Evolutionary conservation across 1,140 invertebrate species (phyloP).

Genomic region (Bombus vancouverensis): DNA sequence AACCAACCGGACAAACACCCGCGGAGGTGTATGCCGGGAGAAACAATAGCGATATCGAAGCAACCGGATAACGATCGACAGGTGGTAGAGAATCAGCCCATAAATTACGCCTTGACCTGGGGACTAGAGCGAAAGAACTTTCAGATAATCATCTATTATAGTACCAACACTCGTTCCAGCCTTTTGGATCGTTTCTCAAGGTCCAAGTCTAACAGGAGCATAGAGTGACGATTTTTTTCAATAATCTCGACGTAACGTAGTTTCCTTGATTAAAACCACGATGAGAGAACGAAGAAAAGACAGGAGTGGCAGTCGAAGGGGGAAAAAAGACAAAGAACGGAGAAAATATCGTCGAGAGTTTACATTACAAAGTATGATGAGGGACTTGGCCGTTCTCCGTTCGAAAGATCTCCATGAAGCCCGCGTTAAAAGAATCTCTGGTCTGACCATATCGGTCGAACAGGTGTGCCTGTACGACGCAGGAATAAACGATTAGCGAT

Average conservation of each 20-base stretch:
- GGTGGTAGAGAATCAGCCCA: neutral
- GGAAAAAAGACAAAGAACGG: constrained; percentile 18
- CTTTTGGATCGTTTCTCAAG: too few relatives aligned
- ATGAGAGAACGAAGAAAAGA: constrained; percentile 23
- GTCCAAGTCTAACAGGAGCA: neutral
- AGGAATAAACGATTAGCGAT: constrained; percentile 67
- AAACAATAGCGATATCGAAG: constrained; percentile 24
- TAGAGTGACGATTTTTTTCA: neutral
- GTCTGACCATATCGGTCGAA: constrained; percentile 71
- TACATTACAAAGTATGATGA: constrained; percentile 69
- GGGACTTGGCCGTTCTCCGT: constrained; percentile 59
- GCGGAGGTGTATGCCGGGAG: neutral
- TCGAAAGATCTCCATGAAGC: constrained; percentile 70
- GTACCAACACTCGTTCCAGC: neutral
- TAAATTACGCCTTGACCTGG: neutral
- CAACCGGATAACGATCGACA: constrained; percentile 41
- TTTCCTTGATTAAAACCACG: neutral
- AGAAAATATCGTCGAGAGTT: constrained; percentile 25
- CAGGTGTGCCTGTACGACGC: constrained; percentile 73
- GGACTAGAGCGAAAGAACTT: neutral
- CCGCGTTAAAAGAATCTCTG: constrained; percentile 36
- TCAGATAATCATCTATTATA: constrained; percentile 1
- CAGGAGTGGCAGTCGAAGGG: neutral
- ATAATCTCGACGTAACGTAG: neutral
- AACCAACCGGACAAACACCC: neutral